phyloP scores from a whole-genome alignment of 2,113 vertebrate genomes.

The Indicator indicator region DNA sequence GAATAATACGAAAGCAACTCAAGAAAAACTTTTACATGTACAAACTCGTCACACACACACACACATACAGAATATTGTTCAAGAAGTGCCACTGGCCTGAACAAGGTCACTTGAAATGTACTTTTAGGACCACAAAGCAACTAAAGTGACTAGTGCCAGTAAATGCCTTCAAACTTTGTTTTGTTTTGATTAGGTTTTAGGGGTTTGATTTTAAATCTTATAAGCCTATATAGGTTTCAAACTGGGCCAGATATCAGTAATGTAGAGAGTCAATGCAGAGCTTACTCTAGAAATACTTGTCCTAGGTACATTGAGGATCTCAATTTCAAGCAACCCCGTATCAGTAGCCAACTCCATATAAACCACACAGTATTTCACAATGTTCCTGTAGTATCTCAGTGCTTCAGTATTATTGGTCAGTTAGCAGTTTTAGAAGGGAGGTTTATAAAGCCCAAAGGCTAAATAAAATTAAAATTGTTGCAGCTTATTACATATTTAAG shows the following conservation, averaged over 20 bases:
- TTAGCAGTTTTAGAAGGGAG: not conserved
- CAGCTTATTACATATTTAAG: not conserved
- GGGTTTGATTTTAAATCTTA: not conserved
- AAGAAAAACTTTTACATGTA: not conserved
- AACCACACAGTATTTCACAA: not conserved
- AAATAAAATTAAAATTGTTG: conserved; percentile 16
- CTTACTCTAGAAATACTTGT: not conserved
- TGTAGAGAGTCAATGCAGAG: not conserved
- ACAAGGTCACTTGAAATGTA: not conserved
- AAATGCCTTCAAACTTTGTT: not conserved
- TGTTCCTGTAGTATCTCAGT: not conserved
- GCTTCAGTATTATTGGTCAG: not conserved
- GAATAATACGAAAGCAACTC: not conserved
- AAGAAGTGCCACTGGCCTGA: not conserved
- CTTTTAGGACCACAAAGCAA: not conserved
- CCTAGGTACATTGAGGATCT: not conserved
- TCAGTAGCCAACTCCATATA: not conserved
- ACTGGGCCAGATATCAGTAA: not conserved
- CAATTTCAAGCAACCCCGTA: not conserved
- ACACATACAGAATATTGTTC: not conserved
- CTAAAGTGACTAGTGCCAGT: not conserved
- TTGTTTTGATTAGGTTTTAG: not conserved
- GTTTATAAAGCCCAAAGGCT: conserved; percentile 8
- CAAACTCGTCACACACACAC: not conserved
- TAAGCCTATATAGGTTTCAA: not conserved